Evolutionary conservation across 1,140 invertebrate genomes (phyloP), one percentile per base, ranked within the genome.

Genomic region (Himalopsyche phryganea): DNA sequence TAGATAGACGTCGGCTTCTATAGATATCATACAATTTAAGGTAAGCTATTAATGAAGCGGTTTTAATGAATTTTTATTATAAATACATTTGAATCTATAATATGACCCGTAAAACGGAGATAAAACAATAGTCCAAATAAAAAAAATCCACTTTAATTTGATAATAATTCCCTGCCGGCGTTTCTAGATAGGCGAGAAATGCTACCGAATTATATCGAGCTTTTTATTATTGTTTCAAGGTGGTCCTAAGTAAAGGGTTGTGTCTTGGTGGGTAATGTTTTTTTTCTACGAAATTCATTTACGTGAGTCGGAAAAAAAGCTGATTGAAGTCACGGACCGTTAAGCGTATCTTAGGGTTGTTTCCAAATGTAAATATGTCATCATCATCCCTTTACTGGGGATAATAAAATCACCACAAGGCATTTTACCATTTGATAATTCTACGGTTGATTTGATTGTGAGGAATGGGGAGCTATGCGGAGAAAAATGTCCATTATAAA

Each of bases 151-250:
- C 38, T 15, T n/a, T 6, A 40, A 40, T 6, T n/a, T 40, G 38
- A 32, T 42, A 51, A 58, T 58, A 58, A 51, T 28, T 9, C 9
- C 23, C 23, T 28, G 23, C 4, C 23, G 23, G 23, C 23, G 23
- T 28, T 28, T 28, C 23, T 28, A 63, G 61, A 63, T 63, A 63
- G 60, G 60, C 60, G 55, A 58, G 60, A 58, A 63, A 55, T 46
- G 60, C 50, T 63, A 44, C 60, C 60, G 55, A 54, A 40, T 32
- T 54, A 50, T 63, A 54, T 50, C 19, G 50, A 40, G 46, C 50
- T 33, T 63, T 63, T 58, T 58, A 58, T 62, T 62, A 62, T 63
- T 63, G 60, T 63, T 63, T 63, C 60, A 53, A 44, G 49, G 60
- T 63, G 60, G 60, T 63, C 60, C 48, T 10, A 20, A 32, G 41